phyloP scores from a whole-genome alignment of 1,140 invertebrate species.

The Aporrectodea caliginosa region DNA sequence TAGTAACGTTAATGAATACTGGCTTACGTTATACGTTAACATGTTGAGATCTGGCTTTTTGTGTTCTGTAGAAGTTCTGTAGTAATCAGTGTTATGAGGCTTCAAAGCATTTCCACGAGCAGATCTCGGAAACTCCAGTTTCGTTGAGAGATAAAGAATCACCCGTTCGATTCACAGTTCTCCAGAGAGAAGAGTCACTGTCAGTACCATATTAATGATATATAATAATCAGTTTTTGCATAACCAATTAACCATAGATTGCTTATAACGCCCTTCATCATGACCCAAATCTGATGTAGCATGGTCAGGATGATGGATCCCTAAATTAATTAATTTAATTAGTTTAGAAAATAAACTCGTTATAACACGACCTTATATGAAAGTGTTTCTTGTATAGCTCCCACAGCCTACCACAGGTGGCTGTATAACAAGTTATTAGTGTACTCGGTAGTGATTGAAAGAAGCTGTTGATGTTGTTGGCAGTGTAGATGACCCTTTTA shows the following conservation, averaged over 20 bases:
- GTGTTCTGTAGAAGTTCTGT: neutral
- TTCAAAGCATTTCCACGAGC: neutral
- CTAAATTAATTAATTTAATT: neutral
- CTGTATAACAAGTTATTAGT: no score
- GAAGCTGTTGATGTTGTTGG: no score
- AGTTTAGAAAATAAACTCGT: neutral
- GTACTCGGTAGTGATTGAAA: no score
- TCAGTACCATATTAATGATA: neutral
- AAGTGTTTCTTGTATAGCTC: neutral
- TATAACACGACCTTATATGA: neutral
- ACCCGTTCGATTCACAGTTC: neutral
- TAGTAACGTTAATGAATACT: no score
- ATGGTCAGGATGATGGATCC: neutral
- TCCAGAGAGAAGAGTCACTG: neutral
- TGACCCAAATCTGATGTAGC: neutral
- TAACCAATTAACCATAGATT: neutral
- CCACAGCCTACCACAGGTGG: no score
- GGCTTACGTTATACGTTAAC: no score
- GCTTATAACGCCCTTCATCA: neutral
- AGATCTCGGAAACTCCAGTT: neutral
- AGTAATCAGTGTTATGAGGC: neutral
- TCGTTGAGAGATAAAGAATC: neutral
- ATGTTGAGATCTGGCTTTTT: no score
- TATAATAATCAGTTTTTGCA: neutral
- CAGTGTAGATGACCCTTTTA: no score